phyloP scores from a whole-genome alignment of 2,113 vertebrate species.

The Galeopterus variegatus region DNA sequence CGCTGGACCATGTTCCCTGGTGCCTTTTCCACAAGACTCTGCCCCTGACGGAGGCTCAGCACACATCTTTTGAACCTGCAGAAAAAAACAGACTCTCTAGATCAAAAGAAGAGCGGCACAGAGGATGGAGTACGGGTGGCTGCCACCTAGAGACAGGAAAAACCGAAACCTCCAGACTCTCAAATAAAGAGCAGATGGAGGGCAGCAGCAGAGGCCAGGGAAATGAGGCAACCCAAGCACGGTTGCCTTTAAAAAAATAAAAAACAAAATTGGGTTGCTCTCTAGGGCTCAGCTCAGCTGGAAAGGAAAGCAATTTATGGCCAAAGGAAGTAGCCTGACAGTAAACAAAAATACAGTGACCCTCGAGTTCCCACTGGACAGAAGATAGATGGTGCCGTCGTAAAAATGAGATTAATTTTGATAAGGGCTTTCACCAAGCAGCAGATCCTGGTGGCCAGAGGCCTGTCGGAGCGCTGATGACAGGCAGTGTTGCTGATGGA shows the following conservation, averaged over 20 bases:
- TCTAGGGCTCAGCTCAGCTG: slow-evolving; percentile 74
- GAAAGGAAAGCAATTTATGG: slow-evolving; percentile 83
- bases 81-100: neutral
- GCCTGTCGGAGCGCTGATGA: slow-evolving; percentile 72
- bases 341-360: slow-evolving; percentile 86
- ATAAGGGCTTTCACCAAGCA: slow-evolving; percentile 85
- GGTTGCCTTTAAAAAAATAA: slow-evolving; percentile 58
- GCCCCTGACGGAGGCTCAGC: neutral
- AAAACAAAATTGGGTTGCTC: slow-evolving; percentile 47
- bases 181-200: slow-evolving; percentile 67
- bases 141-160: slow-evolving; percentile 72
- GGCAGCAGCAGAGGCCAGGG: slow-evolving; percentile 53
- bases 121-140: slow-evolving; percentile 55
- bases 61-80: neutral
- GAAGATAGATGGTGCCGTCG: slow-evolving; percentile 83
- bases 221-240: slow-evolving; percentile 58
- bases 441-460: slow-evolving; percentile 80
- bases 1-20: neutral
- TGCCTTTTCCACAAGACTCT: neutral
- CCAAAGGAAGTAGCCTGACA: slow-evolving; percentile 83
- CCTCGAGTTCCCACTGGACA: slow-evolving; percentile 78
- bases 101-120: neutral
- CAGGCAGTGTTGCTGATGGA: slow-evolving; percentile 77
- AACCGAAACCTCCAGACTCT: slow-evolving; percentile 21
- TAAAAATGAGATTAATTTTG: slow-evolving; percentile 87